phyloP scores from a whole-genome alignment of 2,797 vertebrate species.

The Pangasius djambal region DNA sequence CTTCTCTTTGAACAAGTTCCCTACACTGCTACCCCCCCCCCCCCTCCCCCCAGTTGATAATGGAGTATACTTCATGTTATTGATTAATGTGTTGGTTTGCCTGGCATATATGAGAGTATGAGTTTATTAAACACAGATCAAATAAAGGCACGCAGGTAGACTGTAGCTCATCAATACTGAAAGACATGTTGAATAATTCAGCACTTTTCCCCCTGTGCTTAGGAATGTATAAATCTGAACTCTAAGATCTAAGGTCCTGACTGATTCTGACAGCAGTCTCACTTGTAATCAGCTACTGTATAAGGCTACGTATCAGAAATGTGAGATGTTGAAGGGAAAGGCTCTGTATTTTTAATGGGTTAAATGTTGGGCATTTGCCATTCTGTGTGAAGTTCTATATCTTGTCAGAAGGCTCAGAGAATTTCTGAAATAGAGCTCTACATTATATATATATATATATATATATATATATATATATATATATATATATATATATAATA shows the following conservation, averaged over 20 bases:
- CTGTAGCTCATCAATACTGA: constrained; percentile 46
- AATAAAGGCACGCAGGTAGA: constrained; percentile 29
- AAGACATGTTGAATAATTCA: constrained; percentile 44
- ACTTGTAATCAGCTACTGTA: background rate
- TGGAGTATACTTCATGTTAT: background rate
- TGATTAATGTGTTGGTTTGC: constrained; percentile 23
- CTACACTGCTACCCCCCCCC: background rate
- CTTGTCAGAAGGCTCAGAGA: background rate
- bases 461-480: too few relatives aligned
- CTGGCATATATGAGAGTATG: constrained; percentile 20
- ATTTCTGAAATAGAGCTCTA: background rate
- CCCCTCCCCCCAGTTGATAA: background rate
- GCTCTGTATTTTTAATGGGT: background rate
- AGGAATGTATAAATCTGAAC: constrained; percentile 9
- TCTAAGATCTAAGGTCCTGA: background rate
- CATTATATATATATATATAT: too few relatives aligned
- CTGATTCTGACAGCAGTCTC: constrained; percentile 11
- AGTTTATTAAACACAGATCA: constrained; percentile 36
- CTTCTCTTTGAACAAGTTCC: background rate
- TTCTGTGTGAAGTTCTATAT: background rate
- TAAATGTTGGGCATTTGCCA: constrained; percentile 10
- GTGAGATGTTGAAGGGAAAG: background rate
- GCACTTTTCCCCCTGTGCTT: background rate
- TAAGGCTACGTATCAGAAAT: background rate
- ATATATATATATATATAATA: too few relatives aligned